phyloP scores from a whole-genome alignment of 2,888 invertebrate species.

The Microctonus brassicae region DNA sequence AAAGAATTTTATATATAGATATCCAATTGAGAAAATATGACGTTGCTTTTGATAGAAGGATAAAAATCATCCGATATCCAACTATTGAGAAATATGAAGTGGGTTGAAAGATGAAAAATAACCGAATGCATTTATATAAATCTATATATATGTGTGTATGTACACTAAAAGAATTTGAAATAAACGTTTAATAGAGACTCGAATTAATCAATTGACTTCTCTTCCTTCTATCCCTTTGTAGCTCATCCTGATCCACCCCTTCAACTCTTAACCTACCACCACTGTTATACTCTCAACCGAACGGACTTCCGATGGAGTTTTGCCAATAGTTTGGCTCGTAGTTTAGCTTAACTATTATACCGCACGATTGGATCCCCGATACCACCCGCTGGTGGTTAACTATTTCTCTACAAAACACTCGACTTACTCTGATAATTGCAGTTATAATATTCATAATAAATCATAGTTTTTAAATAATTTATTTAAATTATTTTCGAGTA shows the following conservation, averaged over 20 bases:
- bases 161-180: background rate
- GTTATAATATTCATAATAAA: background rate
- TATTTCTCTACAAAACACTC: conserved; percentile 22
- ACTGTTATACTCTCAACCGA: conserved; percentile 1
- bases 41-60: background rate
- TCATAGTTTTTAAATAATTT: background rate
- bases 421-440: conserved; percentile 7
- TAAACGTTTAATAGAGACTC: conserved; percentile 11
- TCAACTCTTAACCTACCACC: conserved; percentile 4
- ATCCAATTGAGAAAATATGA: conserved; percentile 8
- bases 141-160: too few species aligned
- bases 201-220: conserved; percentile 46
- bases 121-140: too few species aligned
- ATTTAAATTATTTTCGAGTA: too few species aligned
- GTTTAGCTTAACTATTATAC: conserved; percentile 56
- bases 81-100: background rate
- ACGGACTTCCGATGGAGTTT: conserved; percentile 43
- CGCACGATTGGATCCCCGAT: conserved; percentile 56
- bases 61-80: conserved; percentile 8
- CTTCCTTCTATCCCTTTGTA: conserved; percentile 41
- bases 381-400: conserved; percentile 41
- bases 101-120: background rate
- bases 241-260: conserved; percentile 19
- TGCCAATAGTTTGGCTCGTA: conserved; percentile 50
- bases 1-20: background rate